Base-by-base conservation (phyloP, 2,113 vertebrate species). In the Rhea pennata region DNA sequence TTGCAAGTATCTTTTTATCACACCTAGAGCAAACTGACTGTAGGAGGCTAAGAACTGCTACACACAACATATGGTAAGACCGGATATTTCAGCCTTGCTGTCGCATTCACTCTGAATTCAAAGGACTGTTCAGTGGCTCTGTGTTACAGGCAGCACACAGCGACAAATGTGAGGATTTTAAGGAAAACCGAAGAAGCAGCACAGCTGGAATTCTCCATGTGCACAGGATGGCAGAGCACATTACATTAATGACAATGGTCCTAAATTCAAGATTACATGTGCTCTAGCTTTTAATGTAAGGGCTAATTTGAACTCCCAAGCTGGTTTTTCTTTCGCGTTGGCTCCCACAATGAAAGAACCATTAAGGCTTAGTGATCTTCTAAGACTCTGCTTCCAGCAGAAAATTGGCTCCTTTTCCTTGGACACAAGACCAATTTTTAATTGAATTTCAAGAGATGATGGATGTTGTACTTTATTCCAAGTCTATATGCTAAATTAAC, bases 401-500 rank as follows among this genome's bases (percentile, higher is more conserved):
- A 95, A 96, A 96, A 97, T 96, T 97, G 97, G 97, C 98, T 98
- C 90, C 87, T 96, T 98, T 94, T 97, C 73, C 91, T 96, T 98
- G 97, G 97, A 98, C 90, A 80, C 96, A 95, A 94, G 96, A 94
- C 96, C 97, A 96, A 75, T 93, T 98, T 98, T 98, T 98, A 98
- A 98, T 98, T 97, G 62, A 97, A 98, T 98, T 98, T 97, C 90
- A 72, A 97, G 96, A 98, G 95, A 98, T 97, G 98, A 98, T 98
- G 97, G 97, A 98, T 98, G 98, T 97, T 96, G 91, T 94, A 89
- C 95, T 98, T 97, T 97, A 97, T 97, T 98, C 97, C 97, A 97
- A 97, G 97, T 95, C 97, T 98, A 97, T 98, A 98, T 97, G 96
- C 98, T 98, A 98, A 98, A 98, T 98, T 98, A 98, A 98, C 98